Evolutionary conservation across 2,797 vertebrate genomes (phyloP), one percentile per base, ranked within the genome.

Genomic region (Gallinago nigripennis): DNA sequence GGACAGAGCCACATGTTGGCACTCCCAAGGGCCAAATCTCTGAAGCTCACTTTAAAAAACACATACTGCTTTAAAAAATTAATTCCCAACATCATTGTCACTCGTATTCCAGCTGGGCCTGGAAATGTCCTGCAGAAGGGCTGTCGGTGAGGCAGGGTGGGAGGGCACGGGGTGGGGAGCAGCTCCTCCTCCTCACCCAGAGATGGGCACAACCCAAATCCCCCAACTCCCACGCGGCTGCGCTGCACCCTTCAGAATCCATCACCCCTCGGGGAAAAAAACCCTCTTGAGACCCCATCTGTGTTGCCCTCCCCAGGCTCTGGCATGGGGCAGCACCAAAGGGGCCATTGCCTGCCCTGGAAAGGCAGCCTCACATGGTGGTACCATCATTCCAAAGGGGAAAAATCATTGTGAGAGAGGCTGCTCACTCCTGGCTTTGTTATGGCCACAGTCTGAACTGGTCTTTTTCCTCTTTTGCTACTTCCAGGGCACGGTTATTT

Each of bases 291-390:
- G 30, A 43, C n/a, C 30, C 31, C 3, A 0, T 11, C 13, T 23
- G 33, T 1, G 0, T 16, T 31, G 65, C 39, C 24, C 9, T 89
- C 61, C 24, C 39, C 14, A 7, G 46, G 46, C 61, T 68, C n/a
- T 1, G 4, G 39, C 12, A 28, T 31, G 9, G 6, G 69, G 69
- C 75, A 43, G 71, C 46, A 45, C 39, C 4, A 2, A 19, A 30
- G 60, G 13, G 19, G 20, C 54, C 3, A 1, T 24, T 56, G 12
- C 31, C 17, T 19, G 31, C 30, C 2, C 58, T 25, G 70, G 51
- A 30, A 69, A 51, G 0, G 0, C 35, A 50, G 20, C 43, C 46
- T 41, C 46, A 15, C 46, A 15, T 4, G 3, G 7, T 0, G 3
- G 25, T 39, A 8, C 51, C 46, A 11, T 33, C 33, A 11, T 21